Base-by-base conservation (phyloP, 2,888 invertebrate genomes). In the Acleris laterana region DNA sequence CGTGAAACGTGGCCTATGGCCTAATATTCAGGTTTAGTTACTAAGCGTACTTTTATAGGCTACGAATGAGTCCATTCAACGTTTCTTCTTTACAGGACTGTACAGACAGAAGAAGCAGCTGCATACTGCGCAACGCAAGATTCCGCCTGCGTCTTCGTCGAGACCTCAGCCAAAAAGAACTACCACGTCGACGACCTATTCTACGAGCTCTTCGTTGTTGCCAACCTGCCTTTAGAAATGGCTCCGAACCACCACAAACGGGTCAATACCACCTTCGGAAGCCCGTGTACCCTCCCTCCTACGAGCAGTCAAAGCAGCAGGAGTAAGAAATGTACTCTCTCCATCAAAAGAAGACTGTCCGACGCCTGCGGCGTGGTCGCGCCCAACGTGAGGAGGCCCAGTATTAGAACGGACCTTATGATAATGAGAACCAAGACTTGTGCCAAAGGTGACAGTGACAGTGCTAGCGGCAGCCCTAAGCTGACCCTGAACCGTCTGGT, bases 321-420 rank as follows among this genome's bases (percentile, higher is more conserved):
- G 76, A 94, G 94, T 79, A 96, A 96, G 82, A 96, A 95, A 85
- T 96, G 96, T 77, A 96, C 96, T 3, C 91, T 97, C 62, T 96
- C 97, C 53, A 96, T 97, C 71, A 96, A 97, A 76, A 93, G 97
- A 68, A 94, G 97, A 60, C 89, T 97, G 73, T 97, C 97, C 72
- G 97, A 97, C 80, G 97, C 97, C 1, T 97, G 97, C 79, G 97
- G 97, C 5, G 97, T 97, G 6, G 96, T 97, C 20, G 96, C 97
- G n/a, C 97, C 97, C 2, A 97, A 97, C 81, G 97, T 96, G 0
- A 93, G 97, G 60, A 93, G 98, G 53, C 98, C 98, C 42, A 97
- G 97, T 85, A 97, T 98, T 72, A 94, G 97, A 70, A 98, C 97
- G 6, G 98, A 98, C 84, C 93, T 97, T 74, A 96, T 97, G 95